These are phyloP conservation scores for Lepidurus packardi DNA, from an alignment of 1,140 invertebrate genomes.

Conservation along the genomic window DNA sequence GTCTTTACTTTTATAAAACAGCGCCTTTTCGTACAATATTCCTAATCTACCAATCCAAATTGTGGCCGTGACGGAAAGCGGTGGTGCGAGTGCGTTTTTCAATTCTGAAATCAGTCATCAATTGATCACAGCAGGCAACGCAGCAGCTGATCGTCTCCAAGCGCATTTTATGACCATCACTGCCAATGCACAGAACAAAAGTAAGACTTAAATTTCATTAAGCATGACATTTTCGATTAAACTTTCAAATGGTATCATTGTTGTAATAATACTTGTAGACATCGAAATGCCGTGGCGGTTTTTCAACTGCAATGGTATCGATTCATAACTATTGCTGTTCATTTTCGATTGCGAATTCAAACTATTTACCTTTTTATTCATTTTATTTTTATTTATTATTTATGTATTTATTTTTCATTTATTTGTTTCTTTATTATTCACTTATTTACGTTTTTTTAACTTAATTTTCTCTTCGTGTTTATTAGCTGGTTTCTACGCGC, in stretches of 20 bases:
- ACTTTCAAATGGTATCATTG: constrained; percentile 39
- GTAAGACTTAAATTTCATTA: constrained; percentile 48
- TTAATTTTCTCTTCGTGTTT: constrained; percentile 25
- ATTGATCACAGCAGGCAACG: constrained; percentile 86
- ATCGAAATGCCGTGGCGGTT: too few species aligned
- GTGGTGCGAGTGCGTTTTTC: constrained; percentile 80
- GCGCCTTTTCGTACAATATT: constrained; percentile 90
- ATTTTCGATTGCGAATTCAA: too few species aligned
- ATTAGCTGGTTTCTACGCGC: constrained; percentile 84
- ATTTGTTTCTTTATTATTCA: neutral
- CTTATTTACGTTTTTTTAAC: neutral
- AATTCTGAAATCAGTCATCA: constrained; percentile 80
- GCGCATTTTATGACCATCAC: constrained; percentile 87
- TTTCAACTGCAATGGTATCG: too few species aligned
- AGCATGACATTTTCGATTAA: constrained; percentile 4
- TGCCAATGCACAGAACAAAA: constrained; percentile 72
- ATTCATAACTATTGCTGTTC: too few species aligned
- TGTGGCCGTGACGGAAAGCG: constrained; percentile 82
- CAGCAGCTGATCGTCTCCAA: constrained; percentile 81
- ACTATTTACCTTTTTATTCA: too few species aligned
- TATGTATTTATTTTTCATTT: too few species aligned
- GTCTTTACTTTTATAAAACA: constrained; percentile 46
- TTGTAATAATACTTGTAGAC: constrained; percentile 19
- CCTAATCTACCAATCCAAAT: constrained; percentile 92
- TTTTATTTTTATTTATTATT: too few species aligned